A percentile compares a stretch with the other conserved stretches of the same genome.
Evolutionary conservation across 2,888 invertebrate species (phyloP).

Genomic region (Drosophila kambysellisi): DNA sequence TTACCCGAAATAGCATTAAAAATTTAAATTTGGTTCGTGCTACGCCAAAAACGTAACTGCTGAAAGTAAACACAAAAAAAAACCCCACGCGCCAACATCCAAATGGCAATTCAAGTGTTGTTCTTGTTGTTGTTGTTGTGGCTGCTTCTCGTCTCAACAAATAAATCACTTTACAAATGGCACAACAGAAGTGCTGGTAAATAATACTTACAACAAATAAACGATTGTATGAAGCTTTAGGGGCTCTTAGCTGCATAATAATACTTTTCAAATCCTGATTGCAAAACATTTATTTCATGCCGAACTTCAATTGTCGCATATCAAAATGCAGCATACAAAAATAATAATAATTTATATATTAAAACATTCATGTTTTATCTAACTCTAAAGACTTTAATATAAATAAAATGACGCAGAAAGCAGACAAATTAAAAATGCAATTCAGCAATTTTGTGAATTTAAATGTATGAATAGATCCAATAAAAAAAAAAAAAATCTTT

Average conservation of each 20-base stretch:
- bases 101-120: slow-evolving; percentile 45
- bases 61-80: slow-evolving; percentile 62
- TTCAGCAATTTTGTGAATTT: background rate
- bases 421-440: background rate
- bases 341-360: background rate
- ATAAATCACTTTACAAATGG: slow-evolving; percentile 63
- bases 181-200: slow-evolving; percentile 37
- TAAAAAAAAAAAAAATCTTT: background rate
- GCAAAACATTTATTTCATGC: too few relatives aligned
- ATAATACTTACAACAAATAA: slow-evolving; percentile 36
- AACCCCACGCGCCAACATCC: slow-evolving; percentile 15
- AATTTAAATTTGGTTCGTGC: slow-evolving; percentile 75
- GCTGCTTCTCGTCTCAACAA: slow-evolving; percentile 20
- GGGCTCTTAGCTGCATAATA: background rate
- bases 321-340: background rate
- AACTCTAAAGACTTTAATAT: too few relatives aligned
- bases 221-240: slow-evolving; percentile 9
- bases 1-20: slow-evolving; percentile 80
- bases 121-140: slow-evolving; percentile 13
- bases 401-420: background rate
- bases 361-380: background rate
- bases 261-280: background rate
- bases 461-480: background rate
- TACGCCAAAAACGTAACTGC: slow-evolving; percentile 61
- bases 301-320: background rate